Base-by-base conservation (phyloP, 2,888 invertebrate species). In the Nesidiocoris tenuis region DNA sequence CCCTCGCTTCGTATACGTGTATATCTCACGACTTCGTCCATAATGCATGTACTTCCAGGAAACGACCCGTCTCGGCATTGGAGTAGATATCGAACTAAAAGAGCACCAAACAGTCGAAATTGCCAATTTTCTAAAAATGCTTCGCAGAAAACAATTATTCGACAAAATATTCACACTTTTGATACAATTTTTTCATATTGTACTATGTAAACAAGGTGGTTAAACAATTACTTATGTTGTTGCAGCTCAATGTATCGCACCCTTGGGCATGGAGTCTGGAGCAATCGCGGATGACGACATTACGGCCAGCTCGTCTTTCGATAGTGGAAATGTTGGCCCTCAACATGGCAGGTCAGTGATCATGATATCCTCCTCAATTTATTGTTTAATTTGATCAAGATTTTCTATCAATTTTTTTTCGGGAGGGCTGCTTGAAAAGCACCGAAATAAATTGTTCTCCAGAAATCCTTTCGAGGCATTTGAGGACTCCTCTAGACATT, bases 191-290 rank as follows among this genome's bases (percentile, higher is more conserved):
- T n/a, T n/a, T n/a, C n/a, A n/a, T n/a, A n/a, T n/a, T n/a, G n/a
- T n/a, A n/a, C n/a, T n/a, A n/a, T n/a, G n/a, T n/a, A n/a, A n/a
- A n/a, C n/a, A n/a, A n/a, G n/a, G n/a, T n/a, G n/a, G n/a, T n/a
- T n/a, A n/a, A n/a, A n/a, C n/a, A n/a, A n/a, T n/a, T n/a, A n/a
- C n/a, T n/a, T n/a, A n/a, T n/a, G 77, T 71, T 78, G 66, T 83
- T 84, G 65, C 85, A 88, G 88, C 86, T 77, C 86, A 87, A 84
- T 88, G 88, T 83, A 85, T 84, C 80, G 85, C 85, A 78, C 85
- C 89, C 63, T 84, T 90, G 81, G 90, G 90, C 75, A 89, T 90
- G 90, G 87, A 89, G 83, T 86, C 87, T 61, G 87, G 88, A 61
- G 85, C 84, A 77, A 89, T 90, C 80, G 85, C 84, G 78, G 88